These are phyloP conservation scores for Psilanteris sp. DNA, from an alignment of 1,140 invertebrate genomes.

Conservation along the genomic window DNA sequence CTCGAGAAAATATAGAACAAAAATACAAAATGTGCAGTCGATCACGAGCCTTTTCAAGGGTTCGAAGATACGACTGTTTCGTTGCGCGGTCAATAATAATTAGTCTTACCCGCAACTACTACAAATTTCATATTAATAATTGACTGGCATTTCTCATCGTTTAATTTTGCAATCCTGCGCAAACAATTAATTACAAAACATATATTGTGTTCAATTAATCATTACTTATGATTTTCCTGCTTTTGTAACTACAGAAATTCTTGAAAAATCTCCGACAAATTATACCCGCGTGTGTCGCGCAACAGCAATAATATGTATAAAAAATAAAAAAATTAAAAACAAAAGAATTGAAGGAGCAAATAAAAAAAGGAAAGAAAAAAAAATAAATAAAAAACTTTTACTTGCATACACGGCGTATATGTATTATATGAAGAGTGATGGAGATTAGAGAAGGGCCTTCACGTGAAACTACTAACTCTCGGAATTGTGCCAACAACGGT, in stretches of 20 bases:
- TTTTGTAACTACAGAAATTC: neutral
- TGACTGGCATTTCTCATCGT: constrained; percentile 41
- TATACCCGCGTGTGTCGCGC: neutral
- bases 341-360: no score
- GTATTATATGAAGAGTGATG: constrained; percentile 62
- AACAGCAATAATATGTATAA: no score
- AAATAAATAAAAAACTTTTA: constrained; percentile 60
- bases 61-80: no score
- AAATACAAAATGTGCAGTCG: neutral
- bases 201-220: constrained; percentile 26
- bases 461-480: constrained; percentile 65
- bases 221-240: constrained; percentile 28
- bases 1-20: neutral
- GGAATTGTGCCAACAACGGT: constrained; percentile 66
- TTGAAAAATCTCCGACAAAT: constrained; percentile 8
- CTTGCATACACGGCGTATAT: constrained; percentile 41
- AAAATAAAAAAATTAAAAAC: no score
- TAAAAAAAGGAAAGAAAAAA: constrained; percentile 4
- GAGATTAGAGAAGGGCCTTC: constrained; percentile 65
- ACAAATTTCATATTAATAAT: constrained; percentile 37
- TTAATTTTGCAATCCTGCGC: constrained; percentile 26
- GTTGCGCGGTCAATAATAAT: no score
- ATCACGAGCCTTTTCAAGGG: neutral
- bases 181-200: constrained; percentile 39
- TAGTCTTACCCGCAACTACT: no score